A percentile compares a stretch with the other conserved stretches of the same genome.
These are phyloP conservation scores for Hipposideros larvatus DNA, from an alignment of 2,797 vertebrate genomes.

Conservation along the genomic window DNA sequence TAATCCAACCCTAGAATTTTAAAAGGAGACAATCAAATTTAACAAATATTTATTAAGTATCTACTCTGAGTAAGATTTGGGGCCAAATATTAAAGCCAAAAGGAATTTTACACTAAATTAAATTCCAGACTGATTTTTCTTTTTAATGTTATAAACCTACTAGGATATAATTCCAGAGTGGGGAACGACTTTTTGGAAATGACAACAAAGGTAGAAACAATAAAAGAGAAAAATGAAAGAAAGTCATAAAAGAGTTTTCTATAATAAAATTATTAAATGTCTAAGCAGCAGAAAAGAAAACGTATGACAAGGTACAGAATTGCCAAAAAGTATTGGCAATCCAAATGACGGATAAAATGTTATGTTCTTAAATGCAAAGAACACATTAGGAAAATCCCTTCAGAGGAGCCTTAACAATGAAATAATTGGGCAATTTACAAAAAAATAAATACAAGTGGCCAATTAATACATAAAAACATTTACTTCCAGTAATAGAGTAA, in stretches of 20 bases:
- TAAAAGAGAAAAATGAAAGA: neutral
- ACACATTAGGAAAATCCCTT: slow-evolving; percentile 1
- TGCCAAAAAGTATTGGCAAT: neutral
- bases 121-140: neutral
- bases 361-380: slow-evolving; percentile 50
- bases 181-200: slow-evolving; percentile 1
- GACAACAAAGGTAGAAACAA: neutral
- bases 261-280: slow-evolving; percentile 32
- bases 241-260: neutral
- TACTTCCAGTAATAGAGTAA: neutral
- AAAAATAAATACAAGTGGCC: slow-evolving; percentile 27
- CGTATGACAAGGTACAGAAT: neutral
- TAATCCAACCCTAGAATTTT: neutral
- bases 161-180: neutral
- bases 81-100: neutral
- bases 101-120: slow-evolving; percentile 5
- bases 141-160: neutral
- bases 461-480: slow-evolving; percentile 11
- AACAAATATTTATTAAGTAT: slow-evolving; percentile 39
- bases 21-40: neutral
- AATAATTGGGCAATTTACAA: neutral
- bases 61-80: neutral
- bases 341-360: neutral
- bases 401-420: slow-evolving; percentile 24
- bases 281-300: neutral